phyloP scores from a whole-genome alignment of 1,140 invertebrate species.

The Pteromalus puparum region DNA sequence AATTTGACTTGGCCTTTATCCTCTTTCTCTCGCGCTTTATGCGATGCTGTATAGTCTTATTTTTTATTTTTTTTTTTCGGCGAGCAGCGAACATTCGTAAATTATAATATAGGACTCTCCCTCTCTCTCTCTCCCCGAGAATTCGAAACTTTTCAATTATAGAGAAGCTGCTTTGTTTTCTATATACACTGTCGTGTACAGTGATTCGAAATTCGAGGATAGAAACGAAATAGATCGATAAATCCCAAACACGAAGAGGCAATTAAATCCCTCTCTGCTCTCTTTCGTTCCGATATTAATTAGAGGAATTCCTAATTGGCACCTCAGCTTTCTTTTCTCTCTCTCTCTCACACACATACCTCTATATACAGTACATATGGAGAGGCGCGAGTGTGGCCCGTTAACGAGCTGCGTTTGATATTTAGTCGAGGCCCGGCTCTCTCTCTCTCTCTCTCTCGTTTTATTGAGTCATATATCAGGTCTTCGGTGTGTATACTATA shows the following conservation, averaged over 20 bases:
- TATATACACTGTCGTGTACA: no score
- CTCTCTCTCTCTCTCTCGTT: slow-evolving; percentile 5
- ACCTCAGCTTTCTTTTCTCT: slow-evolving; percentile 2
- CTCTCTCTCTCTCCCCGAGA: not conserved
- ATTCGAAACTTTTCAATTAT: not conserved
- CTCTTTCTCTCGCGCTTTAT: not conserved
- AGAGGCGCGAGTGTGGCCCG: not conserved
- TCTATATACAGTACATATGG: no score
- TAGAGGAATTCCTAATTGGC: slow-evolving; percentile 27
- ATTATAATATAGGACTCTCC: not conserved
- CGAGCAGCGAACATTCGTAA: not conserved
- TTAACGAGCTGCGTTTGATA: slow-evolving; percentile 46
- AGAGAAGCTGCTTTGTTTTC: no score
- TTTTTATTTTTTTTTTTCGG: not conserved
- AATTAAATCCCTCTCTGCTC: not conserved
- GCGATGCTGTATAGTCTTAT: not conserved
- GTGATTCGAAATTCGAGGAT: not conserved
- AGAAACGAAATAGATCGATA: not conserved
- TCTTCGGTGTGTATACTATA: not conserved
- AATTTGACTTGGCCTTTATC: slow-evolving; percentile 17
- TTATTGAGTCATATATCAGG: slow-evolving; percentile 51
- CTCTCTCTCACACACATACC: no score
- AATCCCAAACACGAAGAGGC: not conserved
- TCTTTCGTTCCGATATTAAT: slow-evolving; percentile 28
- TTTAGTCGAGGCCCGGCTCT: slow-evolving; percentile 24